Conservation (phyloP, 2,797 vertebrate species). For the Gallinago nigripennis region DNA sequence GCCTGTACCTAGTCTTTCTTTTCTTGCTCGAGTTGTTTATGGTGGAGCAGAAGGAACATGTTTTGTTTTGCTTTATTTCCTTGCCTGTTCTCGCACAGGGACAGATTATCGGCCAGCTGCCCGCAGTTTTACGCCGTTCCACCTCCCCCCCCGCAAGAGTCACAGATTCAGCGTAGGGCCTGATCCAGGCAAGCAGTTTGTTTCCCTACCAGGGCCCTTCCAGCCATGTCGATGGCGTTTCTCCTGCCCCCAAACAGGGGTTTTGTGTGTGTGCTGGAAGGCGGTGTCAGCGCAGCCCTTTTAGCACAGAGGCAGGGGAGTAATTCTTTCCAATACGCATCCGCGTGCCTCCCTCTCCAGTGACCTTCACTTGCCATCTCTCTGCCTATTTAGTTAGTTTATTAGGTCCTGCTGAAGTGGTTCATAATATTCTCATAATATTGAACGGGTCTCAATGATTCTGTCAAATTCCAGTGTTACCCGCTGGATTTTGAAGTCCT, state of each 20-base stretch:
- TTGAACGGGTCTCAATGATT: neutral
- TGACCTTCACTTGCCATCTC: conserved; percentile 41
- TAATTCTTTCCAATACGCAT: conserved; percentile 10
- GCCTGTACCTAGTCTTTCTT: neutral
- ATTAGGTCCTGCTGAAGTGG: neutral
- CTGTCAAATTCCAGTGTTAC: neutral
- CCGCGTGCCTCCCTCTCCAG: neutral
- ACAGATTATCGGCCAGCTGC: conserved; percentile 58
- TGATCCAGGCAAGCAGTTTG: neutral
- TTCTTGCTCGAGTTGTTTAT: neutral
- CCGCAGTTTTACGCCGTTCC: neutral
- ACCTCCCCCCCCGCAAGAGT: conserved; percentile 19
- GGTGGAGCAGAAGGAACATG: conserved; percentile 20
- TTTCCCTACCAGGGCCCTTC: neutral
- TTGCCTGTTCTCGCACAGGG: neutral
- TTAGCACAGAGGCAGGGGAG: conserved; percentile 17
- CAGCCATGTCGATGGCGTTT: neutral
- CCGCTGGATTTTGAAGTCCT: conserved; percentile 1
- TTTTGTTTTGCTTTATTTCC: conserved; percentile 45
- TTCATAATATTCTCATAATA: conserved; percentile 14
- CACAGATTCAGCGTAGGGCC: neutral
- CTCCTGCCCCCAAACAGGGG: neutral
- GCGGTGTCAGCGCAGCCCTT: conserved; percentile 10
- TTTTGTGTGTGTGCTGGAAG: neutral
- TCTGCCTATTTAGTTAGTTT: conserved; percentile 3